Conservation (phyloP, 2,888 invertebrate species). For the Germaria angustata region DNA sequence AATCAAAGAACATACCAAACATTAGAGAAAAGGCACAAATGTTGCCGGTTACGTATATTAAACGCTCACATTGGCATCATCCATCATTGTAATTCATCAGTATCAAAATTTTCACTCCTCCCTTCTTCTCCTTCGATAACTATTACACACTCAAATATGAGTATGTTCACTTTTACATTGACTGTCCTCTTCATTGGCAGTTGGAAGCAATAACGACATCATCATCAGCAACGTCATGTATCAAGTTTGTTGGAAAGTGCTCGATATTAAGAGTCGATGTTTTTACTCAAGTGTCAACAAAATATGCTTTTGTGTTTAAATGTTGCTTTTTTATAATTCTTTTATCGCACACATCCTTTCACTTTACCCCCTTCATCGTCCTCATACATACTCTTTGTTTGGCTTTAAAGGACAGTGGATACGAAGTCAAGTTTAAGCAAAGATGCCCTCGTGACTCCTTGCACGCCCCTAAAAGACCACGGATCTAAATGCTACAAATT, state of each 20-base stretch:
- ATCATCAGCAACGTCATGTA: slow-evolving; percentile 50
- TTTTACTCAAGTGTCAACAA: slow-evolving; percentile 61
- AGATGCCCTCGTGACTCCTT: too few relatives aligned
- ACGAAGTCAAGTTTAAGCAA: too few relatives aligned
- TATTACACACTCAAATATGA: slow-evolving; percentile 9
- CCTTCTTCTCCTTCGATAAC: not conserved
- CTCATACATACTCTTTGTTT: not conserved
- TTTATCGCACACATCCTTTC: slow-evolving; percentile 5
- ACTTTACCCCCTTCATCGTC: not conserved
- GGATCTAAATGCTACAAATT: too few relatives aligned
- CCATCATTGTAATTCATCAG: slow-evolving; percentile 65
- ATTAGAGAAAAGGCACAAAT: slow-evolving; percentile 46
- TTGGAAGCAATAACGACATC: slow-evolving; percentile 17
- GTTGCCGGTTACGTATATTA: slow-evolving; percentile 48
- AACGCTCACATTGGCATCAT: slow-evolving; percentile 60
- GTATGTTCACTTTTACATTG: slow-evolving; percentile 11
- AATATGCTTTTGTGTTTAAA: slow-evolving; percentile 52
- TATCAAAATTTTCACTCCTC: slow-evolving; percentile 29
- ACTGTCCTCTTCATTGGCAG: slow-evolving; percentile 20
- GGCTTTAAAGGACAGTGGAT: slow-evolving; percentile 1
- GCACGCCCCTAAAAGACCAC: too few relatives aligned
- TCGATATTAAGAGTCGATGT: slow-evolving; percentile 51
- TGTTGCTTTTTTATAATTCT: slow-evolving; percentile 36
- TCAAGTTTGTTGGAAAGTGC: slow-evolving; percentile 40
- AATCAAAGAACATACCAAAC: slow-evolving; percentile 5